Conservation (phyloP, 2,113 vertebrate genomes). For the Microtus richardsoni region DNA sequence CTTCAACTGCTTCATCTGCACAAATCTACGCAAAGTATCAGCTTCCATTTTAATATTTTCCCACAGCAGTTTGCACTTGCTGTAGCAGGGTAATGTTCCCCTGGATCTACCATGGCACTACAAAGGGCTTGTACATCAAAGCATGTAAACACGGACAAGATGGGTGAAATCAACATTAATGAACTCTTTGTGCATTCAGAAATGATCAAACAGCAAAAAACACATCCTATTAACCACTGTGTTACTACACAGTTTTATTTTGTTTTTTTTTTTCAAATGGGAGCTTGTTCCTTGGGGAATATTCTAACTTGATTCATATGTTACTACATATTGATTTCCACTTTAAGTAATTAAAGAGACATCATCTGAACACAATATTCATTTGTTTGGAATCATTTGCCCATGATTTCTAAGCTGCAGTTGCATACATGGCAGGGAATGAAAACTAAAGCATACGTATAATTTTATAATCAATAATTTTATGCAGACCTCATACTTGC, state of each 20-base stretch:
- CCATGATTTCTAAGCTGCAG: not conserved
- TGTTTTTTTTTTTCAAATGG: slow-evolving; percentile 46
- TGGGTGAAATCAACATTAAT: slow-evolving; percentile 76
- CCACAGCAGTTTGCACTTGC: slow-evolving; percentile 57
- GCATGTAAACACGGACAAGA: slow-evolving; percentile 69
- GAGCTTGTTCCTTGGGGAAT: slow-evolving; percentile 58
- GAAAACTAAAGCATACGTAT: not conserved
- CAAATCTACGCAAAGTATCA: slow-evolving; percentile 52
- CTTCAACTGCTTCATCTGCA: slow-evolving; percentile 55
- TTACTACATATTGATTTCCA: slow-evolving; percentile 67
- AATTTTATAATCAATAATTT: not conserved
- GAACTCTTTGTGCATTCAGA: slow-evolving; percentile 74
- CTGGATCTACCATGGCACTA: slow-evolving; percentile 72
- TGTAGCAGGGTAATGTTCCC: slow-evolving; percentile 65
- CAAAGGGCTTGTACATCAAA: slow-evolving; percentile 75
- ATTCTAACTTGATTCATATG: slow-evolving; percentile 63
- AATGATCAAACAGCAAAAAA: slow-evolving; percentile 80
- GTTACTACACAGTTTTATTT: slow-evolving; percentile 52
- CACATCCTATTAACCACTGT: slow-evolving; percentile 72
- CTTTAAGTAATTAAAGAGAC: slow-evolving; percentile 64
- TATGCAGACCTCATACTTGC: not conserved
- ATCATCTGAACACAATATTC: slow-evolving; percentile 42
- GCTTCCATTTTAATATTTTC: slow-evolving; percentile 65
- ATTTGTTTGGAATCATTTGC: slow-evolving; percentile 5
- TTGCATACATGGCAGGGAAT: not conserved